Evolutionary conservation across 2,888 invertebrate genomes (phyloP), one percentile per base, ranked within the genome.

Genomic region (Drosophila suboccidentalis): DNA sequence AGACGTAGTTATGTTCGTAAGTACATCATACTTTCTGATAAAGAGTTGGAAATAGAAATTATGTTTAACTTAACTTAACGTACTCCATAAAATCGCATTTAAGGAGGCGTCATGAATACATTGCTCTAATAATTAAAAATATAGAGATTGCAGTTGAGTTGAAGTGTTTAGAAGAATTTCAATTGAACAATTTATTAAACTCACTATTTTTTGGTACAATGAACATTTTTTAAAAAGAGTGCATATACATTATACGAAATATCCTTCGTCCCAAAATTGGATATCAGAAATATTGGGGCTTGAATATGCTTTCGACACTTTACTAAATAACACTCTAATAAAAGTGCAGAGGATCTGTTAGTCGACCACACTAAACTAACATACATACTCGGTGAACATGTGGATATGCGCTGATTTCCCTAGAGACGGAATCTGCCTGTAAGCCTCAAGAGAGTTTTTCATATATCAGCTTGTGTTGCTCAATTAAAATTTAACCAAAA

Each of bases 351-450:
- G 47, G 32, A 49, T 29, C 10, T 47, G 29, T 2, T n/a, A 39
- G 29, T 46, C 36, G 26, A 17, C 8, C 43, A 43, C 11, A 8
- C 22, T 26, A 2, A 4, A 54, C 29, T 17, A 10, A 22, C 19
- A 43, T 1, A 26, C 13, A 26, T 22, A 26, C 8, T 26, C 19
- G 9, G 26, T 46, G n/a, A 26, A n/a, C 13, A 15, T 47, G 5
- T 9, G 34, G 9, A n/a, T 26, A 53, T 53, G 13, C 38, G 19
- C 49, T 82, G 67, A 80, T 68, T 78, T 78, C 74, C 79, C 70
- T 22, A 41, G 8, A 34, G 75, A 60, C 47, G 4, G n/a, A n/a
- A 15, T 6, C 29, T 22, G 26, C 11, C 26, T 32, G 29, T 19
- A 3, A 38, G 15, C n/a, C 38, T 32, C 34, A n/a, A 63, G 51